Conservation (phyloP, 2,797 vertebrate genomes). For the Oreortyx pictus region DNA sequence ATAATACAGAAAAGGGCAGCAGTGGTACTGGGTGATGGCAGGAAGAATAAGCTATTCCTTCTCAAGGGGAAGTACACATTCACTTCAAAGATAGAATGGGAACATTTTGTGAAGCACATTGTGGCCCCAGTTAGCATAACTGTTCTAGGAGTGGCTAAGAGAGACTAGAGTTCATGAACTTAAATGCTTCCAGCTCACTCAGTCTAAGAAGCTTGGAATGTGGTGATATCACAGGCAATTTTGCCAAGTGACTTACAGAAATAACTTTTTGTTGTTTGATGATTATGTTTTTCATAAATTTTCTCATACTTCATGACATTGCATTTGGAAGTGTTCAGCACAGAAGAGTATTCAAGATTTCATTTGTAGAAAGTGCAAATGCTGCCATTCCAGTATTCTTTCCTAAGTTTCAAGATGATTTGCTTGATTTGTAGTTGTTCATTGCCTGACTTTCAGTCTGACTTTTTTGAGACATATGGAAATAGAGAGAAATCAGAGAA, state of each 20-base stretch:
- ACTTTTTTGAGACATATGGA: neutral
- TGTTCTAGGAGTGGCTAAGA: constrained; percentile 15
- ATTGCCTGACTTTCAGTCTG: neutral
- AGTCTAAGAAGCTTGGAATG: constrained; percentile 64
- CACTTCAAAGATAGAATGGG: neutral
- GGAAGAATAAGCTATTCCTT: neutral
- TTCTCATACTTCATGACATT: neutral
- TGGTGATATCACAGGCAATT: constrained; percentile 59
- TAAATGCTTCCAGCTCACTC: constrained; percentile 39
- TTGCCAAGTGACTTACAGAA: constrained; percentile 55
- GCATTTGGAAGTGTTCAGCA: neutral
- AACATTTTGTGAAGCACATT: neutral
- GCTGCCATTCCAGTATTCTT: neutral
- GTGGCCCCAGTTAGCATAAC: constrained; percentile 16
- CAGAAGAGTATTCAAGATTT: neutral
- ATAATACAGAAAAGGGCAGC: neutral
- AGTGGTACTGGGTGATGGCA: accelerated
- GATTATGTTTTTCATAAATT: constrained; percentile 30
- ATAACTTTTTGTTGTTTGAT: constrained; percentile 1
- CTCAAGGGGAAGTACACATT: neutral
- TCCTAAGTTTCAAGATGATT: neutral
- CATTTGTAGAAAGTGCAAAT: neutral
- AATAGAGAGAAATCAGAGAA: neutral
- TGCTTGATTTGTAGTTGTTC: neutral
- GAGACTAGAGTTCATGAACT: constrained; percentile 61